Evolutionary conservation across 1,140 invertebrate species (phyloP).

Genomic region (Latrodectus geometricus): DNA sequence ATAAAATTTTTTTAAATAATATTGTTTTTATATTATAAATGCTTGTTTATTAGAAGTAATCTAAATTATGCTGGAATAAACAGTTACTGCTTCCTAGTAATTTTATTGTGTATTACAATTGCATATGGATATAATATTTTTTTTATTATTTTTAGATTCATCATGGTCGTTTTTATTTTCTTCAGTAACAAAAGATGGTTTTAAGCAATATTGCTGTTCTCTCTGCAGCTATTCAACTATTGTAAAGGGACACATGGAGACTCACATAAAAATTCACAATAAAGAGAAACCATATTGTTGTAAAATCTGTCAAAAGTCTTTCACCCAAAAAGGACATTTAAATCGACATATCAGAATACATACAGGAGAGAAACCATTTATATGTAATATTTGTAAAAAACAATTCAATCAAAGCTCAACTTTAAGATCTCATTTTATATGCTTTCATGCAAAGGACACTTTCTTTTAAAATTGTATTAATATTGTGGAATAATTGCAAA

Average conservation of each 20-base stretch:
- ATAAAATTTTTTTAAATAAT: too few relatives aligned
- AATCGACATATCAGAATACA: slow-evolving; percentile 70
- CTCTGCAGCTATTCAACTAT: background rate
- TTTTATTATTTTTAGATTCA: too few relatives aligned
- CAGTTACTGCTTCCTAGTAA: too few relatives aligned
- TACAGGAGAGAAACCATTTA: slow-evolving; percentile 40
- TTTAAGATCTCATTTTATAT: background rate
- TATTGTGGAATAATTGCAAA: too few relatives aligned
- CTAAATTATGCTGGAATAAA: too few relatives aligned
- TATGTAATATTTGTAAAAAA: slow-evolving; percentile 79
- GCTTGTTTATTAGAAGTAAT: too few relatives aligned
- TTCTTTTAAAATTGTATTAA: too few relatives aligned
- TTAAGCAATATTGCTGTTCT: background rate
- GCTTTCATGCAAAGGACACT: background rate
- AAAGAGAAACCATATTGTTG: slow-evolving; percentile 31
- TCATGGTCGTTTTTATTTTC: too few relatives aligned
- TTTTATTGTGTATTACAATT: too few relatives aligned
- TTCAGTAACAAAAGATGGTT: too few relatives aligned
- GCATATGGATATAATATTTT: too few relatives aligned
- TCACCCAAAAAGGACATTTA: slow-evolving; percentile 87
- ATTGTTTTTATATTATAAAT: too few relatives aligned
- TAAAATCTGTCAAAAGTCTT: slow-evolving; percentile 71
- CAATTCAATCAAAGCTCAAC: slow-evolving; percentile 76
- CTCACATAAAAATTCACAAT: background rate
- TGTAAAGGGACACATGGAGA: background rate